Evolutionary conservation across 1,140 invertebrate genomes (phyloP), one percentile per base, ranked within the genome.

Genomic region (Drosophila biarmipes): DNA sequence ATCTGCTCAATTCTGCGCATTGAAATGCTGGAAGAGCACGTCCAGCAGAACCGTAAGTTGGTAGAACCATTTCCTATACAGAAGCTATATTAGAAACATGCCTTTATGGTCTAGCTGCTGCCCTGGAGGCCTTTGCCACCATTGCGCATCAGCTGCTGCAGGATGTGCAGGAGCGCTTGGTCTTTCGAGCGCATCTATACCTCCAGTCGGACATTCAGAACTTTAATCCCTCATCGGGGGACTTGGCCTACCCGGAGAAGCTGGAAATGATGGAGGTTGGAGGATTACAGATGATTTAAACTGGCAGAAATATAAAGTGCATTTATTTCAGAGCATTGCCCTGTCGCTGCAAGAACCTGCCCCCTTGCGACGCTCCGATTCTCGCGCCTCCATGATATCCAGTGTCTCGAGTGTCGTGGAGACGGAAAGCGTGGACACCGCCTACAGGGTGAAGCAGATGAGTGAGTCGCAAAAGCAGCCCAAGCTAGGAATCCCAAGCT

Each of bases 191-290:
- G 2, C 97, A 99, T 93, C 95, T 99, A 54, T 99, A 99, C 92
- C 95, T 99, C 45, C 95, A 97, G 58, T 95, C 96, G 2, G 98
- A 99, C 92, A 98, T 99, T 74, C 92, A 97, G 24, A 95, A 95
- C 63, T 98, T 97, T 91, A 95, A 96, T 71, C 97, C 98, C 10
- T 98, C 97, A 14, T 94, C 96, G 14, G 98, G 98, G 0, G 99
- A 99, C 93, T 93, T 99, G 43, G 98, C 98, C 0, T 99, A 99
- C 93, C 99, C 99, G 0, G 97, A 99, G 81, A 99, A 99, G 92
- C 93, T 99, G 17, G 95, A 98, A 91, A 99, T 99, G 97, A 99
- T 99, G 98, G 96, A 98, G 92, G 93, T 94, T 62, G 29, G n/a
- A 24, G 6, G 1, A 0, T 19, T 4, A n/a, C 4, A 14, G 4